Evolutionary conservation across 2,113 vertebrate genomes (phyloP), one percentile per base, ranked within the genome.

Genomic region (Xenopus borealis): DNA sequence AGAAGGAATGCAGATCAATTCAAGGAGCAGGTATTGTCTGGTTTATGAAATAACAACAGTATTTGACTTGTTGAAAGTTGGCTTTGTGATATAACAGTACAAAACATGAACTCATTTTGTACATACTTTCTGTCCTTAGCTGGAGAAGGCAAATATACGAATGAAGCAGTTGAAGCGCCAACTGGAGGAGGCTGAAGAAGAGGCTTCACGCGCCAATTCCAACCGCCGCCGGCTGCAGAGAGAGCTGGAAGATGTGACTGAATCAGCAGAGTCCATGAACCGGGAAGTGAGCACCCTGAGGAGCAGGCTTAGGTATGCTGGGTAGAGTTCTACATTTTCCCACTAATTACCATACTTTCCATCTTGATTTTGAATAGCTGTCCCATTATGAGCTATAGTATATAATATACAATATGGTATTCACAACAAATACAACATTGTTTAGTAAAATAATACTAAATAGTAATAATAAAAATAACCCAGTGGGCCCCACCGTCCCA

Each of bases 161-260:
- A 79, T 93, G 88, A 93, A 92, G 44, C 94, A 95, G 85, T 81
- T 97, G 80, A 97, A 96, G 72, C 84, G 94, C 20, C 94, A 95
- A 86, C 82, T 97, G 53, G 94, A 95, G 81, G 94, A 95, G 79
- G 81, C 93, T 0, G 95, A 97, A 80, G 95, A 97, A 66, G 95
- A 97, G 74, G 82, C 88, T 0, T 92, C 93, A 0, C 84, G 93
- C 17, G 89, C 94, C 0, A 94, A 96, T 10, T 89, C 91, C 0
- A 88, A 80, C 65, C 88, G 92, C 18, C 88, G 95, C 62, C 89
- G 93, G 78, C 84, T 96, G 82, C 94, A 94, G 82, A 86, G 94
- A 1, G 95, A 96, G 62, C 86, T 95, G 80, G 95, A 96, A 0
- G 94, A 97, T 0, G 91, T 89, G 73, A 84, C 86, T 0, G 94